Percentiles rank a stretch among this genome's conserved stretches.
phyloP scores from a whole-genome alignment of 1,140 invertebrate genomes.

The Lasaia peninsularis region DNA sequence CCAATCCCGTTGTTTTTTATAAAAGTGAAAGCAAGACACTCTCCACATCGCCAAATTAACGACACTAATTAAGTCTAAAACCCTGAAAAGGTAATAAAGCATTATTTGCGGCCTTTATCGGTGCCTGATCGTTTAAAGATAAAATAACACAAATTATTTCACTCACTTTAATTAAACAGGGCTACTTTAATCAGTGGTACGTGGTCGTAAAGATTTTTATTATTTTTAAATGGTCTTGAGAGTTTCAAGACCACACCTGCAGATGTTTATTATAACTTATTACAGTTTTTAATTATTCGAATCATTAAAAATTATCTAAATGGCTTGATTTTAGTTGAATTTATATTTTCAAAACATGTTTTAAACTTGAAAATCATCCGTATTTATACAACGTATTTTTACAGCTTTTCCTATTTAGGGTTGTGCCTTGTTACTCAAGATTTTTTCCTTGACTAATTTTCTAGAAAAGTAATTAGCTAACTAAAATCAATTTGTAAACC shows the following conservation, averaged over 20 bases:
- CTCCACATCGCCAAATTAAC: not conserved
- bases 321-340: too few relatives aligned
- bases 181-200: slow-evolving; percentile 2
- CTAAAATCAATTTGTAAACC: too few relatives aligned
- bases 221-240: not conserved
- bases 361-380: too few relatives aligned
- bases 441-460: too few relatives aligned
- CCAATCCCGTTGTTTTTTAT: not conserved
- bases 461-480: too few relatives aligned
- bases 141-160: slow-evolving; percentile 10
- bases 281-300: not conserved
- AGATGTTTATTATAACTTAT: not conserved
- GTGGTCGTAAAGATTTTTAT: not conserved
- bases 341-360: too few relatives aligned
- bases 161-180: not conserved
- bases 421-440: too few relatives aligned
- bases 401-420: too few relatives aligned
- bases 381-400: too few relatives aligned
- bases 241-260: slow-evolving; percentile 1
- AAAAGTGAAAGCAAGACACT: not conserved
- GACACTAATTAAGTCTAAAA: not conserved
- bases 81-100: slow-evolving; percentile 5
- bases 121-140: slow-evolving; percentile 3
- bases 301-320: not conserved
- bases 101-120: slow-evolving; percentile 3